Conservation (phyloP, 2,113 vertebrate genomes). For the Paralichthys olivaceus region DNA sequence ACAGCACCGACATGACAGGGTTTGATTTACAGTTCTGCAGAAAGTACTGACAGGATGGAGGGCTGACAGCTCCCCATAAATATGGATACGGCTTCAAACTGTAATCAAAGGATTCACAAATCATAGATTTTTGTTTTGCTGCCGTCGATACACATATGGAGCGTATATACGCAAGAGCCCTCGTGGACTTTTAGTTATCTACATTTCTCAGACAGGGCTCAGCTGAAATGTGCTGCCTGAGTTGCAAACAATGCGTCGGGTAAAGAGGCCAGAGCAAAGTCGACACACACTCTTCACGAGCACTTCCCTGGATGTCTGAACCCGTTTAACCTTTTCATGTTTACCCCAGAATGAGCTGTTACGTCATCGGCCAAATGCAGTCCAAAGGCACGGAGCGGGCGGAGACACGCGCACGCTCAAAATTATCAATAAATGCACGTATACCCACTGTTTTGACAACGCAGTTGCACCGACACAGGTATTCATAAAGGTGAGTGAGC, state of each 20-base stretch:
- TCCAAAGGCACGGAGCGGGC: neutral
- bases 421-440: slow-evolving; percentile 23
- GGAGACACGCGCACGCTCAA: slow-evolving; percentile 2
- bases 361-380: slow-evolving; percentile 17
- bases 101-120: slow-evolving; percentile 68
- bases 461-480: too few relatives aligned
- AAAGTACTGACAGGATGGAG: slow-evolving; percentile 41
- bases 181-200: slow-evolving; percentile 10
- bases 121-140: slow-evolving; percentile 57
- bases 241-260: neutral
- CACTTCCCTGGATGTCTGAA: slow-evolving; percentile 51
- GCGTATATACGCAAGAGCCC: neutral
- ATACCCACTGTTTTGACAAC: too few relatives aligned
- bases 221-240: slow-evolving; percentile 16
- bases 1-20: slow-evolving; percentile 30
- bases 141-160: slow-evolving; percentile 37
- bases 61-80: slow-evolving; percentile 62
- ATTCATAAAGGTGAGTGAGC: too few relatives aligned
- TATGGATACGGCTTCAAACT: slow-evolving; percentile 64
- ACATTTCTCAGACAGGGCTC: slow-evolving; percentile 20
- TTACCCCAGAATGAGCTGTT: slow-evolving; percentile 44
- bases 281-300: slow-evolving; percentile 36
- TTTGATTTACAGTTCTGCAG: slow-evolving; percentile 63
- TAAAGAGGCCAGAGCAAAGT: slow-evolving; percentile 48
- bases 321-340: slow-evolving; percentile 65